phyloP scores from a whole-genome alignment of 2,113 vertebrate species.

The Upupa epops region DNA sequence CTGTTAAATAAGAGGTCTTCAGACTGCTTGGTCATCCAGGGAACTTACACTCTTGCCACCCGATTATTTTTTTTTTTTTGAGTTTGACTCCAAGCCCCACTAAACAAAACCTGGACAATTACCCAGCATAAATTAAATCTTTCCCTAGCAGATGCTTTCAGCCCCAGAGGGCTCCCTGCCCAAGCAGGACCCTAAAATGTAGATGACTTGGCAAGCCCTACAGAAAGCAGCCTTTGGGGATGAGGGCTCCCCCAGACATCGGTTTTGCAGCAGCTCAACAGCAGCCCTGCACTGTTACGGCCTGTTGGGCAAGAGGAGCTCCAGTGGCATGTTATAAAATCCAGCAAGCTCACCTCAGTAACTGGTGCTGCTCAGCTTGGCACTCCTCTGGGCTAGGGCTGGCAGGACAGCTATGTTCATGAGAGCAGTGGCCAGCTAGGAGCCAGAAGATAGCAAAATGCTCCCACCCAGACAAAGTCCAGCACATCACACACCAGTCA shows the following conservation, averaged over 20 bases:
- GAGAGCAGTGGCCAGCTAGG: not conserved
- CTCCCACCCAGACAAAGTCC: not conserved
- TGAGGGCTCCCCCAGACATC: not conserved
- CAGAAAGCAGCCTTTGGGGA: not conserved
- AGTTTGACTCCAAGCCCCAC: not conserved
- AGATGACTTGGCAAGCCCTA: not conserved
- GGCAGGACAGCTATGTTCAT: not conserved
- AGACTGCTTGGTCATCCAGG: not conserved
- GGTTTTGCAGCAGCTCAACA: not conserved
- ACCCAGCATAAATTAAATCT: not conserved
- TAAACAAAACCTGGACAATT: not conserved
- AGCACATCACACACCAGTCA: not conserved
- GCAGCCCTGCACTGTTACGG: fast-evolving
- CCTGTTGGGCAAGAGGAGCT: not conserved
- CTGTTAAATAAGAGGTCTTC: not conserved
- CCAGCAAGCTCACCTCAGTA: not conserved
- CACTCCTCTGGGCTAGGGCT: not conserved
- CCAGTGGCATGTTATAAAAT: fast-evolving
- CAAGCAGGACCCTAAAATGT: fast-evolving
- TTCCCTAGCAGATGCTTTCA: not conserved
- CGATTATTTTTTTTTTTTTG: not conserved
- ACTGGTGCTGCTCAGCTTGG: not conserved
- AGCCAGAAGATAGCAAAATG: not conserved
- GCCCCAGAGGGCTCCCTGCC: not conserved
- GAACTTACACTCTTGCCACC: not conserved